Base-by-base conservation (phyloP, 2,113 vertebrate species). In the Sylvia atricapilla region DNA sequence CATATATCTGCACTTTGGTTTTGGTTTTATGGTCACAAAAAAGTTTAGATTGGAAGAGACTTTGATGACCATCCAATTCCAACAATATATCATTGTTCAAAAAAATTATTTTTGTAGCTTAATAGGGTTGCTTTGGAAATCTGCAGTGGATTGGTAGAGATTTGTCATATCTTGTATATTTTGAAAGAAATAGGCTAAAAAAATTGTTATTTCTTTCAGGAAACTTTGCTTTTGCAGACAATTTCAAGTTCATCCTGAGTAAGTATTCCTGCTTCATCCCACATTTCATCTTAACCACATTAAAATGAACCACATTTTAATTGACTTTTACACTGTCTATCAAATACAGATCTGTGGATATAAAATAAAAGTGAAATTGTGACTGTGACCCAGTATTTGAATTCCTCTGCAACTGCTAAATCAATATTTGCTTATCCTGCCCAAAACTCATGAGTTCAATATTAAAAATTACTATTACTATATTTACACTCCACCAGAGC, bases 381-480 rank as follows among this genome's bases (percentile, higher is more conserved):
- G 43, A 87, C 60, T 43, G 19, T 86, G 50, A 62, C 20, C 13
- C 2, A 3, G 27, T 50, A 55, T 69, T 95, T 90, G 4, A 92
- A 86, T 81, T 74, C 35, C 14, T 63, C 75, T 64, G 58, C 49
- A 85, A 94, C 53, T 81, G 60, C 39, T 78, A 76, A 94, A 82
- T 91, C 77, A 72, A 10, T 94, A 95, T 75, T 92, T 91, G 30
- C 76, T 91, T 89, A 84, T 77, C 52, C 64, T 84, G 59, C 19
- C 43, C 75, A 89, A 91, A 74, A 44, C 43, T 81, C 46, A 14
- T 23, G 33, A 70, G 7, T 87, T 93, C 68, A 75, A 89, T 69
- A 70, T 39, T 63, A 30, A 82, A 74, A 52, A 77, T 20, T 27
- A 69, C 30, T 76, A 63, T 22, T 67, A 74, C 6, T 75, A 2